Evolutionary conservation across 1,140 invertebrate species (phyloP), one percentile per base, ranked within the genome.

Genomic region (Cydia amplana): DNA sequence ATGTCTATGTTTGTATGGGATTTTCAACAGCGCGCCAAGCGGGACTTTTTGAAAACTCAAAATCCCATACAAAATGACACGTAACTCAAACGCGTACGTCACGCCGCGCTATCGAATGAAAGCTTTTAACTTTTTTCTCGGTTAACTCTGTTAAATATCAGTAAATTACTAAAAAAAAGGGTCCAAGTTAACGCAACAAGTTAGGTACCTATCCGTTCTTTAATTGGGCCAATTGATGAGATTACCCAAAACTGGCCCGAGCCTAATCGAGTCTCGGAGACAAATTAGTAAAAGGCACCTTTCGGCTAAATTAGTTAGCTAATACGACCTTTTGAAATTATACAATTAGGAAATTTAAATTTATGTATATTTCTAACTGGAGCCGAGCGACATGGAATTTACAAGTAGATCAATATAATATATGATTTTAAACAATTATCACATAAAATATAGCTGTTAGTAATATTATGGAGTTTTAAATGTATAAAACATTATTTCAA

Each of bases 271-370:
- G n/a, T 70, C 18, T 40, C 28, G 7, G n/a, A 20, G 32, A 16
- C 51, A n/a, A 70, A 70, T 70, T 70, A 70, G 65, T 18, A 43
- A 70, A 67, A 70, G 65, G 65, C 65, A 43, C 65, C 28, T 65
- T 70, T 70, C 6, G 16, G 36, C 36, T 36, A 36, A 70, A 70
- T 70, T 14, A 36, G 9, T 70, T 70, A 70, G 65, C 28, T 67
- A 28, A 40, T 10, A 70, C 32, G 32, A 18, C 28, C 32, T 70
- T 36, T 18, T 18, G 6, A 36, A 70, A 16, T 70, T 70, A 70
- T 40, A 18, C 32, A 36, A 70, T 36, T 36, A 70, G n/a, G 9
- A 18, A 10, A 60, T 60, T 60, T 23, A 60, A 60, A 60, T 10
- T 10, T 23, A 60, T 60, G 49, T 51, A 6, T 16, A 46, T 46